These are phyloP conservation scores for Heteropelma amictum DNA, from an alignment of 2,888 invertebrate species.

Conservation along the genomic window DNA sequence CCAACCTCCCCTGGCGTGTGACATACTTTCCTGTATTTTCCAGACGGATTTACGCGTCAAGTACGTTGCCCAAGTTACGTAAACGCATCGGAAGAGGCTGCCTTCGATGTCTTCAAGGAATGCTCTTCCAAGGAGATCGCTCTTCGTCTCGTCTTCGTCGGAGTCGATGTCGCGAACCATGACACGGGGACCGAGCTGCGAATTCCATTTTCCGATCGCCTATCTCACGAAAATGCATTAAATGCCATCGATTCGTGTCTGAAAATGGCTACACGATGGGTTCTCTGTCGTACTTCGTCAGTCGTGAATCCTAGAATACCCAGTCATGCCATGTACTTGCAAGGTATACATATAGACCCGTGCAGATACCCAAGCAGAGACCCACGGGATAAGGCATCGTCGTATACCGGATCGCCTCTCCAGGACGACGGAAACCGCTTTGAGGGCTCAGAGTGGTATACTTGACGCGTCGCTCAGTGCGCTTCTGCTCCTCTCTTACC, in stretches of 20 bases:
- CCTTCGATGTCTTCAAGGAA: constrained; percentile 46
- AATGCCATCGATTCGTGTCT: constrained; percentile 63
- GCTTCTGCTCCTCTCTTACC: constrained; percentile 54
- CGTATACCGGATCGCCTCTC: constrained; percentile 44
- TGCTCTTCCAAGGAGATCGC: constrained; percentile 38
- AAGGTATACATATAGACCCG: background rate
- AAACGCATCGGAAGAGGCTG: background rate
- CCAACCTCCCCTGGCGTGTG: no score
- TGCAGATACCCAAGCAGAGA: constrained; percentile 20
- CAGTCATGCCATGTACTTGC: constrained; percentile 13
- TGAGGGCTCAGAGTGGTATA: constrained; percentile 69
- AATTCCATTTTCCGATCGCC: constrained; percentile 52
- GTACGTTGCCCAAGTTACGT: background rate
- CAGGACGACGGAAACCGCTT: constrained; percentile 66
- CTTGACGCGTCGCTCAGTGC: constrained; percentile 68
- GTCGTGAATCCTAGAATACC: constrained; percentile 5
- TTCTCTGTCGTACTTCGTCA: constrained; percentile 11
- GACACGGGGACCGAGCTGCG: constrained; percentile 14
- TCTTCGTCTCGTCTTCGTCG: constrained; percentile 36
- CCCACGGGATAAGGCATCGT: constrained; percentile 28
- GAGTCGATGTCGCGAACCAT: no score
- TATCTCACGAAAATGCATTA: constrained; percentile 63
- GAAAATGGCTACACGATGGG: constrained; percentile 38
- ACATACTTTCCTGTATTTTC: no score
- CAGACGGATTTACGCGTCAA: no score